Base-by-base conservation (phyloP, 2,797 vertebrate species). In the Picus viridis region DNA sequence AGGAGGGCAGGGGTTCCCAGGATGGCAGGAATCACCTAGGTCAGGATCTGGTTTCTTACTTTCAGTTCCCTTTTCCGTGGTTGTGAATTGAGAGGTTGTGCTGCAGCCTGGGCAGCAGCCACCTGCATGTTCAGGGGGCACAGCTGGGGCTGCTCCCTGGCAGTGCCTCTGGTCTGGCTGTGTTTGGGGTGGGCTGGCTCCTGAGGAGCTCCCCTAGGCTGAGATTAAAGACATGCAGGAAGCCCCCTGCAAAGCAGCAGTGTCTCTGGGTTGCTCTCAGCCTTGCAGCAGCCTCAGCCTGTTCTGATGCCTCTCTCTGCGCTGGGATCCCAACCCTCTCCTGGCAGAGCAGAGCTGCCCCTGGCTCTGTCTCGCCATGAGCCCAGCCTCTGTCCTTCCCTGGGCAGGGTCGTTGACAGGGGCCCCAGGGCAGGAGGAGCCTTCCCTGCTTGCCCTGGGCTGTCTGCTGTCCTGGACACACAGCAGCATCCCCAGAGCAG, bases 81-180 rank as follows among this genome's bases (percentile, higher is more conserved):
- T 2, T 41, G 10, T n/a, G 68, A 27, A 27, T 34, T 23, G 24
- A 29, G 78, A 22, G 65, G 58, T 73, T 45, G 9, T 53, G 15
- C 26, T 24, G 7, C 39, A 49, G 62, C 51, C 30, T 30, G 4
- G 73, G 0, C 2, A 10, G 41, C 10, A 1, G 0, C 3, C 1
- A 5, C 23, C 34, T 11, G 10, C 26, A 41, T 59, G 16, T n/a
- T 34, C 7, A 2, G 6, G 8, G 13, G 34, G 41, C 19, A 27
- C 15, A 59, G 1, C 34, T 1, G 4, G 49, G 39, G 27, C 64
- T 32, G 19, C 13, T 65, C 1, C 0, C 2, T 17, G 16, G 13
- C 23, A n/a, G 11, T 5, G 34, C 49, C 29, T 22, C 22, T 29
- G 58, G 29, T 16, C 7, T 1, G 10, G 54, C 5, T 34, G 10